phyloP scores from a whole-genome alignment of 2,113 vertebrate genomes.

The Mellivora capensis region DNA sequence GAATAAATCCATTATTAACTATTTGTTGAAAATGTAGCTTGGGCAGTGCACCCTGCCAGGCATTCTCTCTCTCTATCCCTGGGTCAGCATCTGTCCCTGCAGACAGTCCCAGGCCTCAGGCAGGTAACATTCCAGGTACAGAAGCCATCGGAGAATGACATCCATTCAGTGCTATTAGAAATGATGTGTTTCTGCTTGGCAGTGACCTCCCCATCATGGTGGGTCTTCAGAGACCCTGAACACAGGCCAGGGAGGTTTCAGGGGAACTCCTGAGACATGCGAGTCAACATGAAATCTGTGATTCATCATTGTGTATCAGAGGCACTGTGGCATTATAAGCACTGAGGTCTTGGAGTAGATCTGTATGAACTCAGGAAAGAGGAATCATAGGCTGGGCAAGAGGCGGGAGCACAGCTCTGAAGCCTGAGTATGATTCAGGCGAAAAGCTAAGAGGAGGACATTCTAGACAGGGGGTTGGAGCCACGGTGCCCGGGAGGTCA shows the following conservation, averaged over 20 bases:
- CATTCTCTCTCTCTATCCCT: not conserved
- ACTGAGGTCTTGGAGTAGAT: not conserved
- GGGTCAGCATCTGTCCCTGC: fast-evolving
- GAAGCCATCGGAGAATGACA: fast-evolving
- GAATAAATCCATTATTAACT: not conserved
- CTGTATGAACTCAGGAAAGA: not conserved
- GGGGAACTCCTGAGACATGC: not conserved
- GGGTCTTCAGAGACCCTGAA: not conserved
- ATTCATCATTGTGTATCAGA: not conserved
- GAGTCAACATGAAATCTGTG: fast-evolving
- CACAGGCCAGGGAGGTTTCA: fast-evolving
- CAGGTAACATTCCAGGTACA: not conserved
- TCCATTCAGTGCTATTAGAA: fast-evolving
- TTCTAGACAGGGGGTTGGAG: fast-evolving
- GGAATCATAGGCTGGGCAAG: fast-evolving
- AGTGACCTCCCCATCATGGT: fast-evolving
- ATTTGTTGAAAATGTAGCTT: fast-evolving
- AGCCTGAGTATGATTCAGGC: fast-evolving
- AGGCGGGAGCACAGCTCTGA: not conserved
- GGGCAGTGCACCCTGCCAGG: fast-evolving
- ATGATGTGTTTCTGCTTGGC: fast-evolving
- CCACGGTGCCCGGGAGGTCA: fast-evolving
- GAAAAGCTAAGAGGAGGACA: fast-evolving
- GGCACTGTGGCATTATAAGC: fast-evolving
- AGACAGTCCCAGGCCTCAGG: not conserved